Percentiles rank a stretch among this genome's conserved stretches.
phyloP scores from a whole-genome alignment of 2,797 vertebrate genomes.

The Babyrousa celebensis region DNA sequence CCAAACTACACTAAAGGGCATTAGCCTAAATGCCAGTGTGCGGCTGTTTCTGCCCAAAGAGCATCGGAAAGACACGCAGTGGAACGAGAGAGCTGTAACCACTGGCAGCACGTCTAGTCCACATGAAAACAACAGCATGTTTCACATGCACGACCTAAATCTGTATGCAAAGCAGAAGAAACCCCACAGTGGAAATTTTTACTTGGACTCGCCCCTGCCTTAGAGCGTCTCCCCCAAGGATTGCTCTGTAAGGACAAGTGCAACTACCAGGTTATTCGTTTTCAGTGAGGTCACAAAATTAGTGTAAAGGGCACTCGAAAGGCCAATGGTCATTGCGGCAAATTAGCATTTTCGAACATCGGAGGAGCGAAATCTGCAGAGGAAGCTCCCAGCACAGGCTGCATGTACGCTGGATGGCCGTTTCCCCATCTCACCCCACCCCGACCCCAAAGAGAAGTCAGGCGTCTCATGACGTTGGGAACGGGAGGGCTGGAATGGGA shows the following conservation, averaged over 20 bases:
- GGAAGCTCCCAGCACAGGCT: neutral
- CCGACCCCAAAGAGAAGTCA: neutral
- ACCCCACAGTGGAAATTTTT: neutral
- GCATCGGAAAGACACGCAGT: neutral
- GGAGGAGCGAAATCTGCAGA: neutral
- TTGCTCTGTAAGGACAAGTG: neutral
- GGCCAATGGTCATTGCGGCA: neutral
- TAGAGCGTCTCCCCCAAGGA: neutral
- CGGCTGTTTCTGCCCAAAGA: neutral
- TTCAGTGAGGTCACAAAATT: slow-evolving; percentile 8
- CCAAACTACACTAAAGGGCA: neutral
- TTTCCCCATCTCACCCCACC: neutral
- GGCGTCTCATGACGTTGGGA: fast-evolving
- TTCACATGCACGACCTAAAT: fast-evolving
- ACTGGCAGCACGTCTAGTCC: fast-evolving
- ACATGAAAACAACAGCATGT: fast-evolving
- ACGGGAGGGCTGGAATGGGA: fast-evolving
- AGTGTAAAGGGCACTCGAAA: neutral
- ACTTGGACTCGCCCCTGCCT: neutral
- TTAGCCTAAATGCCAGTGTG: neutral
- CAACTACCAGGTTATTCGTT: slow-evolving; percentile 14
- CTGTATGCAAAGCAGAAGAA: neutral
- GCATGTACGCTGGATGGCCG: fast-evolving
- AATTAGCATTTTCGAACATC: neutral
- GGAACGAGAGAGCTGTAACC: fast-evolving